Evolutionary conservation across 1,140 invertebrate genomes (phyloP).

Genomic region (Oryctes rhinoceros): DNA sequence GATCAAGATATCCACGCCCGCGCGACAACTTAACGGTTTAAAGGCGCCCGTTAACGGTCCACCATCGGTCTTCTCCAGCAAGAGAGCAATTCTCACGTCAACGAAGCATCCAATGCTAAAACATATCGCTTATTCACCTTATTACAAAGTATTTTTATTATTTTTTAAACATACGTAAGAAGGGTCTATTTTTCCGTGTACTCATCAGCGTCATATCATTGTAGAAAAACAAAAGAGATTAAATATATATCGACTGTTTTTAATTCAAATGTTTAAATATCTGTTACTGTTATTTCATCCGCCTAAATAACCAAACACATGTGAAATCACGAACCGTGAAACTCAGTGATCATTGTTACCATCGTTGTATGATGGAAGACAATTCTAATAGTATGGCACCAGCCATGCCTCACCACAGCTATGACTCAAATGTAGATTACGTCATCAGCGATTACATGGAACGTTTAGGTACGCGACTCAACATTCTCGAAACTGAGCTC

Average conservation of each 20-base stretch:
- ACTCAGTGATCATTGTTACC: not conserved
- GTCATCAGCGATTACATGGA: conserved; percentile 90
- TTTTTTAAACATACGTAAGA: not conserved
- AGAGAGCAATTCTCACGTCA: not conserved
- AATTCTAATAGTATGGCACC: conserved; percentile 55
- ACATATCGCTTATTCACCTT: conserved; percentile 31
- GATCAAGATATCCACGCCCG: conserved; percentile 38
- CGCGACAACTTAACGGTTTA: conserved; percentile 31
- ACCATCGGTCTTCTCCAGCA: not conserved
- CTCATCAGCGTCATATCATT: conserved; percentile 25
- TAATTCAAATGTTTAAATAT: conserved; percentile 31
- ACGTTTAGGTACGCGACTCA: conserved; percentile 82
- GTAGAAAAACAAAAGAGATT: not conserved
- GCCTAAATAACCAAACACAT: not conserved
- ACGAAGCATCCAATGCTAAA: conserved; percentile 7
- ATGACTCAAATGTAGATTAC: conserved; percentile 68
- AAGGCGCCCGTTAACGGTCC: not conserved
- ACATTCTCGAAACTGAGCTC: conserved; percentile 87
- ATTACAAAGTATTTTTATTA: not conserved
- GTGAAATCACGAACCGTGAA: not conserved
- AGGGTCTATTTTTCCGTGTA: conserved; percentile 9
- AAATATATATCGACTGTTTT: conserved; percentile 19
- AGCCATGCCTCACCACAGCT: conserved; percentile 51
- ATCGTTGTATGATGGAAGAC: conserved; percentile 44
- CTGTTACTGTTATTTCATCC: conserved; percentile 16